A percentile compares a stretch with the other conserved stretches of the same genome.
These are phyloP conservation scores for Barnardius zonarius DNA, from an alignment of 2,113 vertebrate genomes.

Conservation along the genomic window DNA sequence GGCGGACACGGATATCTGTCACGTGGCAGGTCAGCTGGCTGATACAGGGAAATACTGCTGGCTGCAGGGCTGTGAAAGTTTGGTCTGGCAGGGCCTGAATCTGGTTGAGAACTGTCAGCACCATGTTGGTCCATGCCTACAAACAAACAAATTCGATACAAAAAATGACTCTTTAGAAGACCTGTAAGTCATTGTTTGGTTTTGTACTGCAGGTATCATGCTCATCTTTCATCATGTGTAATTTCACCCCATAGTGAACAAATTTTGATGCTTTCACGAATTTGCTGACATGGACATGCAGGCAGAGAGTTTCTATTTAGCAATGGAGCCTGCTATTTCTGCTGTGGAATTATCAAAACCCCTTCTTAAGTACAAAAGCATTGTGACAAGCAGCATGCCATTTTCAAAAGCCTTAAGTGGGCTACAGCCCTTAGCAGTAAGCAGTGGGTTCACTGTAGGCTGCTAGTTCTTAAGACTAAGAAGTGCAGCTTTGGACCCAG, in stretches of 20 bases:
- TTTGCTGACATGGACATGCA: background rate
- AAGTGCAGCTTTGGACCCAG: background rate
- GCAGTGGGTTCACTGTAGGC: background rate
- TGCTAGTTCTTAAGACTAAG: background rate
- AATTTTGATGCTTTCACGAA: background rate
- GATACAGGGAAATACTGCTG: slow-evolving; percentile 91
- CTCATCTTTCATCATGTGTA: background rate
- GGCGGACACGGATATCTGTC: slow-evolving; percentile 88
- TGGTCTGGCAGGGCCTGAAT: slow-evolving; percentile 89
- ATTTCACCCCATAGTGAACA: background rate
- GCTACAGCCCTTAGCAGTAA: background rate
- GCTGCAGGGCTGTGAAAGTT: slow-evolving; percentile 90
- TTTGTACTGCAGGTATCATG: background rate
- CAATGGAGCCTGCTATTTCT: background rate
- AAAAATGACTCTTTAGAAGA: background rate
- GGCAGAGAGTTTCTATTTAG: background rate
- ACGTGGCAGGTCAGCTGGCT: slow-evolving; percentile 96
- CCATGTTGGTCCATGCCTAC: slow-evolving; percentile 98
- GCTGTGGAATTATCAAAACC: background rate
- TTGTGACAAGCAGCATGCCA: background rate
- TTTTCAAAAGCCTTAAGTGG: background rate
- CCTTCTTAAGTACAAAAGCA: background rate
- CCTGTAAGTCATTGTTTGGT: background rate
- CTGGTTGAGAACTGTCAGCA: slow-evolving; percentile 92
- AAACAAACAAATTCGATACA: background rate